Evolutionary conservation across 2,888 invertebrate species (phyloP).

Genomic region (Ichneumon xanthorius): DNA sequence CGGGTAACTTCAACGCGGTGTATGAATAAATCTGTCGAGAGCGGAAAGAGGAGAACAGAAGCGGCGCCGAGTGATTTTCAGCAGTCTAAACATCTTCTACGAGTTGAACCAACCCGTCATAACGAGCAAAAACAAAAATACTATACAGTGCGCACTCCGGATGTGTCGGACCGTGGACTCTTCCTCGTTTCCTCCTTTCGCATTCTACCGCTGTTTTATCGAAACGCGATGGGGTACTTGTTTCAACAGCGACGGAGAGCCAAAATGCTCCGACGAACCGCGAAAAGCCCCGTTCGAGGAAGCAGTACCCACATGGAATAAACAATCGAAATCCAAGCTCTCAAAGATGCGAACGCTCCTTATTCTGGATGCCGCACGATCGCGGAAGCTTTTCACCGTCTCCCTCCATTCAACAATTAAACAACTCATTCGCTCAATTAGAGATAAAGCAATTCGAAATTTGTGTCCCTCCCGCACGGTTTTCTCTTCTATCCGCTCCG

Average conservation of each 20-base stretch:
- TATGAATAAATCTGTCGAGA: conserved; percentile 76
- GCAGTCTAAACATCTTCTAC: conserved; percentile 74
- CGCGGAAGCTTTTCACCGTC: conserved; percentile 17
- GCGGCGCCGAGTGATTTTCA: conserved; percentile 72
- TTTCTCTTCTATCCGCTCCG: not conserved
- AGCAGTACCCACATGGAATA: conserved; percentile 26
- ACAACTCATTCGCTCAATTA: conserved; percentile 65
- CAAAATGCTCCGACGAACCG: not conserved
- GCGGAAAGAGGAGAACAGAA: conserved; percentile 28
- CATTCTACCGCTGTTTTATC: no score
- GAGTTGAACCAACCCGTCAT: conserved; percentile 7
- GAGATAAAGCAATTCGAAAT: conserved; percentile 62
- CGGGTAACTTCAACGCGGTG: conserved; percentile 64
- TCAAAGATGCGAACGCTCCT: not conserved
- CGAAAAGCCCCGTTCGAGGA: not conserved
- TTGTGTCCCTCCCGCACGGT: conserved; percentile 17
- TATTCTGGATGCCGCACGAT: not conserved
- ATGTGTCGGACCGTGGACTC: not conserved
- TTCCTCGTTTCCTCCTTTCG: no score
- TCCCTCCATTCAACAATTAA: conserved; percentile 62
- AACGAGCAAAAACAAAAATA: conserved; percentile 12
- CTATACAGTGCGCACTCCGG: not conserved
- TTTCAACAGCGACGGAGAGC: not conserved
- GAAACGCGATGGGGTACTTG: not conserved
- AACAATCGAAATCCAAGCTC: conserved; percentile 31